A percentile compares a stretch with the other conserved stretches of the same genome.
Conservation (phyloP, 2,113 vertebrate genomes). For the Cheilinus undulatus region DNA sequence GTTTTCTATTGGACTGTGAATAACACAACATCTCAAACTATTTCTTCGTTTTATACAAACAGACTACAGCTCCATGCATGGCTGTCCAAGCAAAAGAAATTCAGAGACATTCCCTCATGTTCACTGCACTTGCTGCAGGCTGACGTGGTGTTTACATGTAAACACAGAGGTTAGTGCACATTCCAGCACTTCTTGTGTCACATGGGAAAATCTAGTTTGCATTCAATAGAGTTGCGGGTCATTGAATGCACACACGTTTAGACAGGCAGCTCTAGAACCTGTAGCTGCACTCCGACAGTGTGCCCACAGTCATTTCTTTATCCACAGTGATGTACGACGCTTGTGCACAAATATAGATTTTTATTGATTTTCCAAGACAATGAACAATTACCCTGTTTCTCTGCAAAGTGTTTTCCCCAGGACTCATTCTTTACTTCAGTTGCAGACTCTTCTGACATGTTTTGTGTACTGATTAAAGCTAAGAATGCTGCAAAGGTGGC, state of each 20-base stretch:
- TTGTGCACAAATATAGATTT: slow-evolving; percentile 27
- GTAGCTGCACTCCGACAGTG: not conserved
- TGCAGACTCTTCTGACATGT: not conserved
- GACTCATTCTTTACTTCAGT: slow-evolving; percentile 9
- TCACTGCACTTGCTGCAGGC: slow-evolving; percentile 19
- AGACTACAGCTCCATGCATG: slow-evolving; percentile 20
- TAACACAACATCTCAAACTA: slow-evolving; percentile 34
- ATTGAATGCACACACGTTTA: slow-evolving; percentile 10
- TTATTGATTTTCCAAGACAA: slow-evolving; percentile 38
- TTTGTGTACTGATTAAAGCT: slow-evolving; percentile 8
- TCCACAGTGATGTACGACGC: slow-evolving; percentile 29
- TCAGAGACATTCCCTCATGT: slow-evolving; percentile 21
- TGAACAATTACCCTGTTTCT: slow-evolving; percentile 37
- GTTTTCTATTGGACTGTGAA: slow-evolving; percentile 29
- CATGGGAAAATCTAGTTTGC: slow-evolving; percentile 56
- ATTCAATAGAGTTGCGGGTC: slow-evolving; percentile 18
- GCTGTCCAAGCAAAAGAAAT: slow-evolving; percentile 2
- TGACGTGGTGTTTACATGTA: slow-evolving; percentile 64
- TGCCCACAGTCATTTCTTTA: slow-evolving; percentile 7
- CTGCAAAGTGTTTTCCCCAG: not conserved
- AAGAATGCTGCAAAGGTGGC: slow-evolving; percentile 5
- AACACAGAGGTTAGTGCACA: slow-evolving; percentile 38
- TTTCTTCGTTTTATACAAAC: slow-evolving; percentile 67
- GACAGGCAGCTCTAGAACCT: slow-evolving; percentile 10
- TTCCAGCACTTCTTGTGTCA: slow-evolving; percentile 38